Base-by-base conservation (phyloP, 2,888 invertebrate species). In the Chesias legatella region DNA sequence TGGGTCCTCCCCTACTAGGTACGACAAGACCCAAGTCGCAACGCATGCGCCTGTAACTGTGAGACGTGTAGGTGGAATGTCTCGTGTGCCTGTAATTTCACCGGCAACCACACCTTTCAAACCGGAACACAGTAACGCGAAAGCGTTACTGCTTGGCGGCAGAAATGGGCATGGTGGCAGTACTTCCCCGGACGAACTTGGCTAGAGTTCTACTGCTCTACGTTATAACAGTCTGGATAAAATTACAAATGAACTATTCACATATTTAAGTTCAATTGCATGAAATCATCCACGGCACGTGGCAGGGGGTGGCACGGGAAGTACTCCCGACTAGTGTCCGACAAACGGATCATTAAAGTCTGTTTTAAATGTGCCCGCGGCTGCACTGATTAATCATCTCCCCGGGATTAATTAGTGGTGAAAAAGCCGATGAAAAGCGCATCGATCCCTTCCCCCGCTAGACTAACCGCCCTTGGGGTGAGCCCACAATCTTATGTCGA, bases 301-400 rank as follows among this genome's bases (percentile, higher is more conserved):
- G 72, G 66, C 64, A 10, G 30, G 45, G 36, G 40, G 40, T 43
- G 51, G 49, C 13, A 53, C 55, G 57, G 54, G 62, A 68, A 73
- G 67, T 69, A 77, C 72, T 65, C n/a, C 13, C 13, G 13, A 73
- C 69, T 64, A 71, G 60, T 66, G 63, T 72, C 73, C 71, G 60
- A 75, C 77, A 78, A 79, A 75, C 71, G 78, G 67, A 79, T 80
- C 79, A 79, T 82, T 82, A 79, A 76, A 75, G 71, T 65, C 73
- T 67, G 65, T 60, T 78, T 73, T 68, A 74, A 81, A 76, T 71
- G 63, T 61, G 67, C 72, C 74, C 69, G 68, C 71, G 72, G 73
- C 71, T 63, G 59, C 57, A 58, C 69, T 75, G 74, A 82, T 84
- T 81, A 80, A 83, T 83, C 79, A 83, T 83, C 74, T 67, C 68